These are phyloP conservation scores for Oreochromis aureus DNA, from an alignment of 2,113 vertebrate species.

Conservation along the genomic window DNA sequence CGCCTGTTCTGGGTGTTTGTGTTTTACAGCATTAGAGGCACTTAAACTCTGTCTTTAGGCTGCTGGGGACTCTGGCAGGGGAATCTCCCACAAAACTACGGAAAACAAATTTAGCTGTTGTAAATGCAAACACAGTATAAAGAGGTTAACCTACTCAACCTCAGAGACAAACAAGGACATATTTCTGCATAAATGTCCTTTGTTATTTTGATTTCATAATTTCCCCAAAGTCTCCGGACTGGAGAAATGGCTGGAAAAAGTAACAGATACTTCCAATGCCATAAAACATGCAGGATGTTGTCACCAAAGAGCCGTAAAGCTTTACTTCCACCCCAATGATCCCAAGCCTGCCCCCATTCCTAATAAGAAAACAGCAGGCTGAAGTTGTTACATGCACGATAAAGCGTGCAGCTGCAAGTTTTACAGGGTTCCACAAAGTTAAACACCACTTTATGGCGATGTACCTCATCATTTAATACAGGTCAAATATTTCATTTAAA, in stretches of 20 bases:
- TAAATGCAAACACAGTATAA: neutral
- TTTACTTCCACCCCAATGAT: slow-evolving; percentile 23
- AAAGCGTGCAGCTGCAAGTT: slow-evolving; percentile 16
- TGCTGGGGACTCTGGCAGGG: neutral
- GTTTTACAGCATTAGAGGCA: slow-evolving; percentile 32
- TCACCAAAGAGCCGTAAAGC: slow-evolving; percentile 22
- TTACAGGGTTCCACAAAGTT: slow-evolving; percentile 27
- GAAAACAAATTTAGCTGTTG: neutral
- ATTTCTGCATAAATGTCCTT: neutral
- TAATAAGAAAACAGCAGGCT: slow-evolving; percentile 35
- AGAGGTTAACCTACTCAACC: neutral
- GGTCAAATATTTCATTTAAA: slow-evolving; percentile 24
- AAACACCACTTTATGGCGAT: slow-evolving; percentile 15
- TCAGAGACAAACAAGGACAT: neutral
- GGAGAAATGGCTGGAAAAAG: neutral
- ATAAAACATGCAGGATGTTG: slow-evolving; percentile 26
- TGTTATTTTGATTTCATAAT: neutral
- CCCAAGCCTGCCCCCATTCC: neutral
- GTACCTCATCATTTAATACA: slow-evolving; percentile 21
- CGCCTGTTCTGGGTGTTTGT: slow-evolving; percentile 10
- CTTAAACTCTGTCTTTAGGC: neutral
- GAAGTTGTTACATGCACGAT: slow-evolving; percentile 40
- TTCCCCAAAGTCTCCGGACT: neutral
- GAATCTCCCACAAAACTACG: neutral
- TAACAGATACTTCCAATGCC: neutral